Conservation (phyloP, 2,888 invertebrate genomes). For the Macroteleia sp. region DNA sequence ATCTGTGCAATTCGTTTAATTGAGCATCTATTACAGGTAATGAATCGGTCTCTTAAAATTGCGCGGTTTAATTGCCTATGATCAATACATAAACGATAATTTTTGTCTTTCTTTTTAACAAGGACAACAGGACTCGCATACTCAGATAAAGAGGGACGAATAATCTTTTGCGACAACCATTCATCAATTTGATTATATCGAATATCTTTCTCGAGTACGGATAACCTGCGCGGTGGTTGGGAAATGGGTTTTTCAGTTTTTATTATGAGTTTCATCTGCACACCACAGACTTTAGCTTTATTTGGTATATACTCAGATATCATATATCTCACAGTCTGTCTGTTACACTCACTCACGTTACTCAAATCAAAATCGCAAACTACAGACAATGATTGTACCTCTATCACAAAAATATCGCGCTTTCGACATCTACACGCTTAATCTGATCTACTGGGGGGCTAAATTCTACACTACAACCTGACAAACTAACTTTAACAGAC, state of each 20-base stretch:
- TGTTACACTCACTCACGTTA: neutral
- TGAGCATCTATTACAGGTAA: neutral
- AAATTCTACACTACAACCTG: neutral
- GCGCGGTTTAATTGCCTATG: neutral
- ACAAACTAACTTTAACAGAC: neutral
- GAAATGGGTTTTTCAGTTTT: constrained; percentile 71
- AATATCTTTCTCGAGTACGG: neutral
- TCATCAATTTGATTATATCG: constrained; percentile 53
- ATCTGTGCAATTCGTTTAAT: neutral
- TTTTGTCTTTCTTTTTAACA: neutral
- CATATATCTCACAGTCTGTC: neutral
- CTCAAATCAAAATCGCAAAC: neutral
- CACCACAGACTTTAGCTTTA: constrained; percentile 50
- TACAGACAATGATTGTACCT: neutral
- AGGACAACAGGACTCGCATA: neutral
- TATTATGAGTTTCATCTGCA: constrained; percentile 72
- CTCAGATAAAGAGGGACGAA: constrained; percentile 66
- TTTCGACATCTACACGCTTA: neutral
- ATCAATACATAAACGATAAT: neutral
- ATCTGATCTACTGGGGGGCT: neutral
- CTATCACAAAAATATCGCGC: neutral
- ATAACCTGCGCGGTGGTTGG: neutral
- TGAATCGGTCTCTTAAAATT: neutral
- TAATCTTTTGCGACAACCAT: constrained; percentile 70
- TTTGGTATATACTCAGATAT: neutral